Percentiles rank a stretch among this genome's conserved stretches.
phyloP scores from a whole-genome alignment of 30 jellyfish, hydroid and myxozoan genomes.

The Chrysaora quinquecirrha region DNA sequence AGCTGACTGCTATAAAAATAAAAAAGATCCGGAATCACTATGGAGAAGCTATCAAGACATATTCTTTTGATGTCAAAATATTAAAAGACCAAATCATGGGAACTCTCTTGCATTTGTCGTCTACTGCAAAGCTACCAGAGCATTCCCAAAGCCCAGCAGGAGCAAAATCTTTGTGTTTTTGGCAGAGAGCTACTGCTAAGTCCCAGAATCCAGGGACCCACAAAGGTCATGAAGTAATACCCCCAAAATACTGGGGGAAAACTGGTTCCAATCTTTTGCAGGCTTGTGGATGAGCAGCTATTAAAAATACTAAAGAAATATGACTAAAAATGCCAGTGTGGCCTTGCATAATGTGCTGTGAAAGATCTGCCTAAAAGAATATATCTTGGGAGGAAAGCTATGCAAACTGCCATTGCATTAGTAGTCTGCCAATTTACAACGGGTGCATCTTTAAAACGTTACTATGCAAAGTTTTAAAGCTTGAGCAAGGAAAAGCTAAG shows the following conservation, averaged over 20 bases:
- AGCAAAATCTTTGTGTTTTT: conserved; percentile 49
- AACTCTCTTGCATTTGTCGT: conserved; percentile 19
- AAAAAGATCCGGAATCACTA: conserved; percentile 27
- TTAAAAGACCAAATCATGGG: conserved; percentile 19
- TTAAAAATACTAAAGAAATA: conserved; percentile 14
- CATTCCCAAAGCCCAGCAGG: conserved; percentile 57
- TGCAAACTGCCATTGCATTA: conserved; percentile 33
- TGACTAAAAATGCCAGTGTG: conserved; percentile 28
- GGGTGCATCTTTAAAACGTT: conserved; percentile 4
- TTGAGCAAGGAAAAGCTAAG: conserved; percentile 6
- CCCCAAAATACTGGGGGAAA: conserved; percentile 26
- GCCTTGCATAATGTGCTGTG: conserved; percentile 11
- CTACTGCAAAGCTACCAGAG: conserved; percentile 27
- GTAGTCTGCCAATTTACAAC: conserved; percentile 25
- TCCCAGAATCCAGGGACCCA: conserved; percentile 6
- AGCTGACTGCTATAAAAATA: conserved; percentile 26
- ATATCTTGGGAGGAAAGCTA: conserved; percentile 23
- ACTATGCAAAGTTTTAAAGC: conserved; percentile 9
- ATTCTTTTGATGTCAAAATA: conserved; percentile 1
- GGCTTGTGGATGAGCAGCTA: conserved; percentile 33
- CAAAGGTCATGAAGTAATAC: conserved; percentile 36
- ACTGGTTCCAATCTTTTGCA: conserved; percentile 28
- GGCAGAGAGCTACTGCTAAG: conserved; percentile 55
- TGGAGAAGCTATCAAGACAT: conserved; percentile 39
- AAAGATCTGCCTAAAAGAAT: conserved; percentile 24